Conservation (phyloP, 92 coral and sea anemone species). For the Isaurus tuberculatus region DNA sequence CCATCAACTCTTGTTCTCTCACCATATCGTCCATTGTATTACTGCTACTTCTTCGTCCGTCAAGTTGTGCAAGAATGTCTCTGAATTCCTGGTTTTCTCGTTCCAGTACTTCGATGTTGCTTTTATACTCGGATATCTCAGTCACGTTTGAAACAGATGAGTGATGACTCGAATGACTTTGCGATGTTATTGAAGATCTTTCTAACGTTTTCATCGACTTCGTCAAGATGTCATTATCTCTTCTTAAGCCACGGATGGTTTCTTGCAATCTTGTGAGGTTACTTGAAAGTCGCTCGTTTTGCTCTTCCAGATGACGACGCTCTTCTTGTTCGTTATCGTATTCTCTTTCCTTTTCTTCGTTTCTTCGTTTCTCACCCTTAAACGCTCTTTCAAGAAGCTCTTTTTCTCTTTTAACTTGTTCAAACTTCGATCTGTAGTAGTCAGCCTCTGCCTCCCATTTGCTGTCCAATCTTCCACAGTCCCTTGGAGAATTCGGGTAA, state of each 20-base stretch:
- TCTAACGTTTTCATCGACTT: slow-evolving; percentile 39
- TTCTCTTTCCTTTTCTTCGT: slow-evolving; percentile 78
- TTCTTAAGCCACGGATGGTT: slow-evolving; percentile 72
- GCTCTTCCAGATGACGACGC: slow-evolving; percentile 70
- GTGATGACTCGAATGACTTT: slow-evolving; percentile 4
- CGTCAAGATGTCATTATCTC: slow-evolving; percentile 77
- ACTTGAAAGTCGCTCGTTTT: slow-evolving; percentile 63
- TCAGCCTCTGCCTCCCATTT: slow-evolving; percentile 68
- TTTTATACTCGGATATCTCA: slow-evolving; percentile 66
- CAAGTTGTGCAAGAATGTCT: slow-evolving; percentile 75
- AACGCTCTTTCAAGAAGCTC: slow-evolving; percentile 77
- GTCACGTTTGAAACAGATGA: slow-evolving; percentile 24
- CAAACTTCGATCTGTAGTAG: slow-evolving; percentile 82
- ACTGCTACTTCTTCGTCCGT: slow-evolving; percentile 66
- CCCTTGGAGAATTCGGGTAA: slow-evolving; percentile 35
- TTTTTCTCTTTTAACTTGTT: slow-evolving; percentile 77
- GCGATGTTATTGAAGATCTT: slow-evolving; percentile 26
- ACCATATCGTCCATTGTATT: slow-evolving; percentile 70
- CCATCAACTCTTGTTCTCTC: slow-evolving; percentile 75
- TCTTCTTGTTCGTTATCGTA: slow-evolving; percentile 70
- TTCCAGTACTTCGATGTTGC: slow-evolving; percentile 71
- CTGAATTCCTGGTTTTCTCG: slow-evolving; percentile 83
- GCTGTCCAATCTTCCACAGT: slow-evolving; percentile 23
- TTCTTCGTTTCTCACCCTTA: slow-evolving; percentile 75
- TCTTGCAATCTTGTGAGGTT: slow-evolving; percentile 77